Evolutionary conservation across 2,113 vertebrate species (phyloP).

Genomic region (Nerophis lumbriciformis): DNA sequence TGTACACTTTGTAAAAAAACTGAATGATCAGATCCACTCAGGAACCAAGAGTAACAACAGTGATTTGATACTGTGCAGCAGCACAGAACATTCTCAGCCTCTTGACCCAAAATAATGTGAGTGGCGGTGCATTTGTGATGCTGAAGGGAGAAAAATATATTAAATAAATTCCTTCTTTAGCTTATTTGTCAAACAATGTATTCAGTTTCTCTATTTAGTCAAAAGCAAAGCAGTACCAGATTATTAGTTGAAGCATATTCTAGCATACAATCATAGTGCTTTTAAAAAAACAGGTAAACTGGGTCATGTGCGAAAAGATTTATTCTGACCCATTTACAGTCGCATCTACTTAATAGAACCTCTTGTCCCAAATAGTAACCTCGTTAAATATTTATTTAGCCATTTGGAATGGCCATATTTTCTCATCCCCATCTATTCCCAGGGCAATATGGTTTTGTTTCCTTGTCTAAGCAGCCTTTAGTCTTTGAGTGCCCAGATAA

Average conservation of each 20-base stretch:
- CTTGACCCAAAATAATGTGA: conserved; percentile 50
- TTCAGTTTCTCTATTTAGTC: conserved; percentile 36
- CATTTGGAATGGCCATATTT: conserved; percentile 1
- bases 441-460: conserved; percentile 28
- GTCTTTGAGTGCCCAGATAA: conserved; percentile 22
- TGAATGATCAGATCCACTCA: conserved; percentile 10
- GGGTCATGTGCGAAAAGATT: conserved; percentile 41
- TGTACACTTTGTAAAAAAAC: conserved; percentile 12
- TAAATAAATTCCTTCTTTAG: conserved; percentile 27
- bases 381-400: conserved; percentile 48
- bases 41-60: conserved; percentile 16
- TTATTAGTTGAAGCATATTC: conserved; percentile 57
- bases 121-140: conserved; percentile 42
- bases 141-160: conserved; percentile 29
- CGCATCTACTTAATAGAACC: conserved; percentile 17
- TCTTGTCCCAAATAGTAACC: conserved; percentile 32
- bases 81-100: conserved; percentile 25
- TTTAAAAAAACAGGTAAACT: conserved; percentile 50
- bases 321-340: conserved; percentile 59
- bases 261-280: conserved; percentile 22
- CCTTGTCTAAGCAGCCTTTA: conserved; percentile 21
- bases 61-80: conserved; percentile 11
- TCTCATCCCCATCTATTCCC: conserved; percentile 5
- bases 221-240: conserved; percentile 33
- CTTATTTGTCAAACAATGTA: conserved; percentile 48